Evolutionary conservation across 2,113 vertebrate species (phyloP), one percentile per base, ranked within the genome.

Genomic region (Columba janthina): DNA sequence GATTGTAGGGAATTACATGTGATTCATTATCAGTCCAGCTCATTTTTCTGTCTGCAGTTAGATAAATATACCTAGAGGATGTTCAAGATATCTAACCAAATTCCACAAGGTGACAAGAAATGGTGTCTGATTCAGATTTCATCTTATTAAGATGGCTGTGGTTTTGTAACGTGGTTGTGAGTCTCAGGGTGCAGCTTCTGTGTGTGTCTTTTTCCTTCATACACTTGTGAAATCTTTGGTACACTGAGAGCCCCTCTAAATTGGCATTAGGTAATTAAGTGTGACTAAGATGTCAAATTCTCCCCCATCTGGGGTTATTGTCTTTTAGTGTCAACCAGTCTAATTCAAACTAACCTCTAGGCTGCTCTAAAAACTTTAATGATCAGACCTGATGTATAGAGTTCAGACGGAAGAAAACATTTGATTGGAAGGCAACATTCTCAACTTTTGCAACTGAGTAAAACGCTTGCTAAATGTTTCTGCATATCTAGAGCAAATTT

Each of bases 161-260:
- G 10, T 42, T 87, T 72, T 72, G 12, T 75, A 34, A 38, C 0
- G 1, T 25, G 19, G 9, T 17, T 61, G 17, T 61, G 16, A 28
- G 6, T 57, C 29, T 66, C 26, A 28, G 42, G 10, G 10, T 44
- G 6, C 4, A 10, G 24, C 22, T 72, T 83, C 36, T 18, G 6
- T 28, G 17, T 51, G 18, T 65, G 26, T 29, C 14, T 11, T 79
- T 83, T 46, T 26, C 40, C 26, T 71, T 57, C 4, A 10, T n/a
- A 34, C 5, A 3, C 14, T 2, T 0, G 0, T 44, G 53, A 13
- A 40, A 34, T 28, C 42, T 81, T 53, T 72, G 36, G 34, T 4
- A 25, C 3, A 19, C 28, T 12, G 28, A 11, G 15, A 42, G 8
- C 8, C 3, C 13, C n/a, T 75, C 20, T 38, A n/a, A 48, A 48